phyloP scores from a whole-genome alignment of 1,140 invertebrate genomes.

The Vanessa tameamea region DNA sequence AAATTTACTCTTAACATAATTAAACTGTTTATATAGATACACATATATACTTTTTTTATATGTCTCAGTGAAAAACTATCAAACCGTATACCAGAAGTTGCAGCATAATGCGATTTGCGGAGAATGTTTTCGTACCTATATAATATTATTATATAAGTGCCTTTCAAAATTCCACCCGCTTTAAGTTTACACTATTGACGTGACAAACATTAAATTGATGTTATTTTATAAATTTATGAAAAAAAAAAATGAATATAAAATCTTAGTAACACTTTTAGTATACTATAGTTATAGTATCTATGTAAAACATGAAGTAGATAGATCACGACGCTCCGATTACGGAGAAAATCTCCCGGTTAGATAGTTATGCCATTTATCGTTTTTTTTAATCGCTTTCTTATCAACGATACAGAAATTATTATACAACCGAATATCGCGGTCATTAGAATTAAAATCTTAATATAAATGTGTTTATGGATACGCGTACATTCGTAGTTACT shows the following conservation, averaged over 20 bases:
- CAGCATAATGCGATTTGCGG: too few relatives aligned
- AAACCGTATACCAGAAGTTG: too few relatives aligned
- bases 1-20: too few relatives aligned
- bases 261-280: background rate
- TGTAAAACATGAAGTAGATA: conserved; percentile 37
- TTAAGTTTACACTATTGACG: too few relatives aligned
- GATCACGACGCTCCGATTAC: conserved; percentile 42
- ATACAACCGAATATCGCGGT: conserved; percentile 19
- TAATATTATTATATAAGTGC: too few relatives aligned
- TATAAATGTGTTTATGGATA: background rate
- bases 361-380: conserved; percentile 27
- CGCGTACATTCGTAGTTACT: background rate
- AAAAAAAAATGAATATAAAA: background rate
- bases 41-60: too few relatives aligned
- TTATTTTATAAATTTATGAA: too few relatives aligned
- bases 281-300: conserved; percentile 13
- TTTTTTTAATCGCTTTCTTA: conserved; percentile 26
- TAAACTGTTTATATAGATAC: too few relatives aligned
- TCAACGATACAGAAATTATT: conserved; percentile 18
- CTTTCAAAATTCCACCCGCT: too few relatives aligned
- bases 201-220: too few relatives aligned
- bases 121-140: too few relatives aligned
- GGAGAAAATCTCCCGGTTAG: conserved; percentile 40
- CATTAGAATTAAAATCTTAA: conserved; percentile 1
- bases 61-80: too few relatives aligned